Evolutionary conservation across 2,888 invertebrate genomes (phyloP), one percentile per base, ranked within the genome.

Genomic region (Acleris laterana): DNA sequence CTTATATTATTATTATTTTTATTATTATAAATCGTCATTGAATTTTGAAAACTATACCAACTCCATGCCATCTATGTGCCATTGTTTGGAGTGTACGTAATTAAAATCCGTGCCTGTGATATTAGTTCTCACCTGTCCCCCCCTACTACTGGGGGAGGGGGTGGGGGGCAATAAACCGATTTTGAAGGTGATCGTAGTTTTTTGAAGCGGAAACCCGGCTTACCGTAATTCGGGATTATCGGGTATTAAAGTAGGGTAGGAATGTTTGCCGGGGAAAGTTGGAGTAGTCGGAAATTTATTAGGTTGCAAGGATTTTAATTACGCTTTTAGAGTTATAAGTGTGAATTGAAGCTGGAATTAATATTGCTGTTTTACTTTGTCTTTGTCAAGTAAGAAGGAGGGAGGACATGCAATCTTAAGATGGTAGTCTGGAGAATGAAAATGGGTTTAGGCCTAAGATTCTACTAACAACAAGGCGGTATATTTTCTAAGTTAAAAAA

Each of bases 31-130:
- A 25, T 5, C 25, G 5, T 25, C 6, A 25, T 25, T 25, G 7
- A 25, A 25, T 25, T 6, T 25, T 25, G 1, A 32, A 32, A 32
- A 32, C 2, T 9, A 9, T 32, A 55, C 7, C 72, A 25, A 66
- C 85, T 84, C 86, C 71, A 79, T 32, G 9, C 11, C 62, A 19
- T 16, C 66, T 0, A 32, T 70, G 74, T 84, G 74, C 81, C 81
- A 82, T 86, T 88, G 85, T 88, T 87, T 87, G 84, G 84, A 85
- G 83, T 84, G 84, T 79, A 80, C 81, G 89, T 89, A 88, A 89
- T 89, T 89, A 89, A 89, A 89, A 89, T 85, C 85, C 87, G 85
- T 77, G 72, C 72, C 76, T 71, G 77, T 77, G 87, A 83, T 88
- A 88, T 88, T 88, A 85, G 87, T 85, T 87, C 83, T 77, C 83